phyloP scores from a whole-genome alignment of 2,797 vertebrate genomes.

The Crypturellus tataupa region DNA sequence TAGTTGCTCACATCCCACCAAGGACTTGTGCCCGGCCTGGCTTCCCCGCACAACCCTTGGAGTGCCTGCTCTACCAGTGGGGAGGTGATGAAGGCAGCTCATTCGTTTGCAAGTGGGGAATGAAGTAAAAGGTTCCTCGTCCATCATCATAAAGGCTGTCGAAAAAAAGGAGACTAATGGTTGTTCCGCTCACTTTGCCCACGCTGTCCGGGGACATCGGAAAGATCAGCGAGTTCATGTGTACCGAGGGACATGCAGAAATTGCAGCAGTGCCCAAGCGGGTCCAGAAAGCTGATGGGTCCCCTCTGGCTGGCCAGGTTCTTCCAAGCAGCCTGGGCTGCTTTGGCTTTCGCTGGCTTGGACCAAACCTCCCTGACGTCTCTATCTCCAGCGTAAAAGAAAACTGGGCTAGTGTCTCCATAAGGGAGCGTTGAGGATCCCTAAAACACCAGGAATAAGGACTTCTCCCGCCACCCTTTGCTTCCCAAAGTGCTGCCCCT shows the following conservation, averaged over 20 bases:
- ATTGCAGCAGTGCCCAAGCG: constrained; percentile 76
- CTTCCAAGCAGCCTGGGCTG: background rate
- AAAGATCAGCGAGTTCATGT: constrained; percentile 67
- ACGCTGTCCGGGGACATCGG: background rate
- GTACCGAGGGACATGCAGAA: constrained; percentile 41
- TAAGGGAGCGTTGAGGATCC: background rate
- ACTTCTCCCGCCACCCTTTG: background rate
- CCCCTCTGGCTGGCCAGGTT: constrained; percentile 43
- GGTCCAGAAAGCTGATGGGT: constrained; percentile 71
- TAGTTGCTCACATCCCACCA: constrained; percentile 40
- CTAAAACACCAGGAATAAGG: background rate
- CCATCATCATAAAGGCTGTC: constrained; percentile 62
- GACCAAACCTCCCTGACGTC: background rate
- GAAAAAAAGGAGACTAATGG: constrained; percentile 52
- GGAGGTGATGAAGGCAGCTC: constrained; percentile 67
- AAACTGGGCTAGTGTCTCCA: background rate
- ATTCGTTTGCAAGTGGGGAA: constrained; percentile 72
- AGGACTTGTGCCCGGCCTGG: background rate
- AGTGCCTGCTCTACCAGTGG: background rate
- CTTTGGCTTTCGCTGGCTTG: background rate
- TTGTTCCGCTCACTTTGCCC: constrained; percentile 24
- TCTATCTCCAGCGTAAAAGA: background rate
- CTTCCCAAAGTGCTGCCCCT: background rate
- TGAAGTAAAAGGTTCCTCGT: constrained; percentile 66
- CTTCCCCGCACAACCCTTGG: background rate